Conservation (phyloP, 2,797 vertebrate species). For the Novumbra hubbsi region DNA sequence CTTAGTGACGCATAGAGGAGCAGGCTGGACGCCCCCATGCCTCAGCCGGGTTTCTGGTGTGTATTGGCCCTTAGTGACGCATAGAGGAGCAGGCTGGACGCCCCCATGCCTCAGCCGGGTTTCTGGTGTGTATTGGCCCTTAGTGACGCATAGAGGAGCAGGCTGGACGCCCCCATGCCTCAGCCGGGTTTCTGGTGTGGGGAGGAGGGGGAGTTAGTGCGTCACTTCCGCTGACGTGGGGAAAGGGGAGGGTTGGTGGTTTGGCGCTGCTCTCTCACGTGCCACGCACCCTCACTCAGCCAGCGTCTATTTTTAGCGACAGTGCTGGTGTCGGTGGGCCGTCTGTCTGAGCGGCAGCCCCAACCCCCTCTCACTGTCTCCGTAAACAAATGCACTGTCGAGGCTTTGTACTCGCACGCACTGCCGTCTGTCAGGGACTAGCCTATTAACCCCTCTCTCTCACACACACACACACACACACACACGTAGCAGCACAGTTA, state of each 20-base stretch:
- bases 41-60: too few relatives aligned
- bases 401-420: background rate
- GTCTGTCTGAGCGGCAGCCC: constrained; percentile 64
- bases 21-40: too few relatives aligned
- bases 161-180: constrained; percentile 20
- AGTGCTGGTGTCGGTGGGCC: constrained; percentile 68
- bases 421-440: background rate
- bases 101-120: too few relatives aligned
- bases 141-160: constrained; percentile 18
- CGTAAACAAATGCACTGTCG: constrained; percentile 21
- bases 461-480: too few relatives aligned
- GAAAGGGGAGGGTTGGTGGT: constrained; percentile 33
- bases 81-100: too few relatives aligned
- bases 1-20: too few relatives aligned
- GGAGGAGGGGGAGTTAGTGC: constrained; percentile 23
- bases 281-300: constrained; percentile 29
- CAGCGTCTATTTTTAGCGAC: constrained; percentile 77
- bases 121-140: background rate
- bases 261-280: background rate
- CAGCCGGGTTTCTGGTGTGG: constrained; percentile 28
- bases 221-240: background rate
- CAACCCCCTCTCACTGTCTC: constrained; percentile 21
- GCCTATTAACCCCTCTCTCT: background rate
- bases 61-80: too few relatives aligned
- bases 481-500: background rate